Evolutionary conservation across 2,113 vertebrate genomes (phyloP).

Genomic region (Vanacampus margaritifer): DNA sequence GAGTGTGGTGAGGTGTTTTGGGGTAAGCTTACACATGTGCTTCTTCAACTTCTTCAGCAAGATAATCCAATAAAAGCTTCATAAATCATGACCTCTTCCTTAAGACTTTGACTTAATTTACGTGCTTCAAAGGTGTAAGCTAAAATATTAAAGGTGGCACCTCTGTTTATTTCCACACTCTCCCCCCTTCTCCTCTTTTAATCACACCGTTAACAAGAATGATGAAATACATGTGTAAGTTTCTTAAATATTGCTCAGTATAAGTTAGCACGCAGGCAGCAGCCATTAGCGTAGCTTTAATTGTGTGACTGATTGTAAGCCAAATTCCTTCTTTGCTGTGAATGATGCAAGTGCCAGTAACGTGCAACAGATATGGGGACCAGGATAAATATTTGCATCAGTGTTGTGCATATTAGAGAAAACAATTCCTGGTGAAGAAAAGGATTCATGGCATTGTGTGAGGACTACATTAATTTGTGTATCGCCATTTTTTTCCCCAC

Average conservation of each 20-base stretch:
- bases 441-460: slow-evolving; percentile 51
- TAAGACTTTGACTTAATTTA: not conserved
- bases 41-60: no score
- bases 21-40: no score
- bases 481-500: slow-evolving; percentile 36
- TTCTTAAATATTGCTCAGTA: slow-evolving; percentile 58
- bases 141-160: slow-evolving; percentile 30
- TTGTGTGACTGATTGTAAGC: slow-evolving; percentile 72
- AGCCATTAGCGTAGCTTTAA: slow-evolving; percentile 62
- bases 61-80: no score
- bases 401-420: slow-evolving; percentile 38
- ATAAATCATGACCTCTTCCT: not conserved
- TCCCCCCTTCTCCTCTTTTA: slow-evolving; percentile 34
- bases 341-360: slow-evolving; percentile 79
- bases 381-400: slow-evolving; percentile 39
- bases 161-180: slow-evolving; percentile 30
- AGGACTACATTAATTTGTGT: slow-evolving; percentile 57
- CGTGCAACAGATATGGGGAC: slow-evolving; percentile 50
- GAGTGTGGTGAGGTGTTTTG: no score
- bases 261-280: slow-evolving; percentile 64
- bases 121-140: slow-evolving; percentile 7
- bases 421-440: slow-evolving; percentile 51
- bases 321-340: slow-evolving; percentile 59
- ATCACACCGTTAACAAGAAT: slow-evolving; percentile 59
- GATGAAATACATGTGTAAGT: slow-evolving; percentile 72